Evolutionary conservation across 2,113 vertebrate genomes (phyloP), one percentile per base, ranked within the genome.

Genomic region (Daphoenositta chrysoptera): DNA sequence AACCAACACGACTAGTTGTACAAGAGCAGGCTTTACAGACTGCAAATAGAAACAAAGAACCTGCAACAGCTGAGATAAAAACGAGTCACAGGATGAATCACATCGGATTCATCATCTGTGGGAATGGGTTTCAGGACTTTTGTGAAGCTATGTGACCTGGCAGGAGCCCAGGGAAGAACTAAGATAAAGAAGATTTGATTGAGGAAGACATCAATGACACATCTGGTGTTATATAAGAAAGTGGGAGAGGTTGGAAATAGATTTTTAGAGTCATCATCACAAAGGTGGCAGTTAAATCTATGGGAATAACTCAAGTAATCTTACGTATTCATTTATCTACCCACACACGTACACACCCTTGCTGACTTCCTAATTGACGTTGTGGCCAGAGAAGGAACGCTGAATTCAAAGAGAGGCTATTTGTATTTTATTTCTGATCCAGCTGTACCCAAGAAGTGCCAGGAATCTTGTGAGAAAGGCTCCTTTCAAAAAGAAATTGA

Each of bases 371-470:
- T 94, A 93, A 56, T 71, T 75, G 53, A 61, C 2, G 1, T 2
- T 90, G 76, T 54, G 80, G 75, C 79, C 72, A 89, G 64, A 48
- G 76, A 80, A 94, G 68, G 58, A 94, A 37, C 65, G 79, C 18
- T 90, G 83, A 82, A 94, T 93, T 93, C 40, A 95, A 80, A 94
- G 54, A 96, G 53, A 92, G 31, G 51, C 40, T 93, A 71, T 93
- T 92, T 93, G 88, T 88, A 47, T 78, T 77, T 90, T 84, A 71
- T 75, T 95, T 94, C 77, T 92, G 45, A 87, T 83, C 71, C 93
- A 95, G 90, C 85, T 94, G 93, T 94, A 90, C 31, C 64, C 68
- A 95, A 93, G 61, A 75, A 24, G 76, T 93, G 96, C 90, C 95
- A 96, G 80, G 60, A 96, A 92, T 94, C 88, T 61, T 75, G 31